phyloP scores from a whole-genome alignment of 64 coral and sea anemone genomes.

The Montipora foliosa region DNA sequence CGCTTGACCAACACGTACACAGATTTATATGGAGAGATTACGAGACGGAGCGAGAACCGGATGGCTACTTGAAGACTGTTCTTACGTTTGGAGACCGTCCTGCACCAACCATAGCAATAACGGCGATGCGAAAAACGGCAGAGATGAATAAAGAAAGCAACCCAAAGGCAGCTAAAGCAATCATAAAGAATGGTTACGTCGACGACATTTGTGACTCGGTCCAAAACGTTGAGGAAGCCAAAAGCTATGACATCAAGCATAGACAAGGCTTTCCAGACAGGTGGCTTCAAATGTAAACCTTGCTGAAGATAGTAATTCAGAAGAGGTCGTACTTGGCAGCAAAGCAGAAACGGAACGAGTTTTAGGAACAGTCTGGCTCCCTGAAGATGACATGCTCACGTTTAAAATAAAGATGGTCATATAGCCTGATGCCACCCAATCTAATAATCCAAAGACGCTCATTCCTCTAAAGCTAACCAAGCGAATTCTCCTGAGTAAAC shows the following conservation, averaged over 20 bases:
- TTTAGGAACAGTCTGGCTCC: slow-evolving; percentile 30
- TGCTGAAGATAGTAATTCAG: neutral
- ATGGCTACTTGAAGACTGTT: no score
- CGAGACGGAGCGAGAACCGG: no score
- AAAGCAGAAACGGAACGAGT: slow-evolving; percentile 31
- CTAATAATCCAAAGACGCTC: neutral
- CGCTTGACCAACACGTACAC: no score
- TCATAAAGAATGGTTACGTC: no score
- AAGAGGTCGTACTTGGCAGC: neutral
- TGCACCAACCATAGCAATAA: no score
- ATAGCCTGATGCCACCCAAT: neutral
- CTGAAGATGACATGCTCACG: slow-evolving; percentile 23
- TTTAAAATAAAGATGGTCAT: slow-evolving; percentile 19
- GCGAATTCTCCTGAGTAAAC: slow-evolving; percentile 14
- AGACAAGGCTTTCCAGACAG: slow-evolving; percentile 22
- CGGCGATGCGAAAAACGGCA: no score
- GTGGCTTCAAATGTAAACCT: slow-evolving; percentile 4
- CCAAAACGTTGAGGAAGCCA: slow-evolving; percentile 30
- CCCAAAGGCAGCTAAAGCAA: no score
- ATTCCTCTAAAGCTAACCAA: slow-evolving; percentile 28
- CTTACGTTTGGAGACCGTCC: no score
- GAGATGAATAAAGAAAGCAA: no score
- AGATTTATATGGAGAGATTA: no score
- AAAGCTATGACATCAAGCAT: slow-evolving; percentile 17
- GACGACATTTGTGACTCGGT: slow-evolving; percentile 2